phyloP scores from a whole-genome alignment of 1,140 invertebrate genomes.

The Cotesia typhae region DNA sequence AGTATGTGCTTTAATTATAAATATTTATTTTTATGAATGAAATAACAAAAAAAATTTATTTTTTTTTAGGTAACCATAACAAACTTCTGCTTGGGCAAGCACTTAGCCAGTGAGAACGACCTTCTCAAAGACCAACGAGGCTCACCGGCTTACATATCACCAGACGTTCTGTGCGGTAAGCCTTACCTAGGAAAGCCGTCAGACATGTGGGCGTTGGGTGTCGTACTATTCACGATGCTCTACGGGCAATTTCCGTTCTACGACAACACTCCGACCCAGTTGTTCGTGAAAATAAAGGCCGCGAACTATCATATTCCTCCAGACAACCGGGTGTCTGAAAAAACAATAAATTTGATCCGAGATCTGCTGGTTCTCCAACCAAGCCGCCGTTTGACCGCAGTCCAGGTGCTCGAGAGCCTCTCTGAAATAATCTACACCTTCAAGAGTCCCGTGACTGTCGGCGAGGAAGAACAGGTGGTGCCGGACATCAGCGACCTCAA shows the following conservation, averaged over 20 bases:
- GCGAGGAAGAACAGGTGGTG: constrained; percentile 58
- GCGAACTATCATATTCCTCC: constrained; percentile 74
- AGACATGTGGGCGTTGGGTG: constrained; percentile 88
- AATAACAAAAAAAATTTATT: too few relatives aligned
- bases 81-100: constrained; percentile 86
- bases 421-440: constrained; percentile 65
- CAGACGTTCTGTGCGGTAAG: constrained; percentile 82
- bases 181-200: constrained; percentile 81
- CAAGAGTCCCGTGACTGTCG: constrained; percentile 50
- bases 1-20: constrained; percentile 41
- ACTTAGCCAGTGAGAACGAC: constrained; percentile 78
- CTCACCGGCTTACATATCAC: constrained; percentile 86
- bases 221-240: constrained; percentile 85
- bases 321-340: constrained; percentile 69
- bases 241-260: constrained; percentile 91
- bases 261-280: constrained; percentile 77
- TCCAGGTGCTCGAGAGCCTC: constrained; percentile 69
- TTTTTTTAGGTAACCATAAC: constrained; percentile 73
- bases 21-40: constrained; percentile 13
- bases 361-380: constrained; percentile 71
- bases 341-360: constrained; percentile 68
- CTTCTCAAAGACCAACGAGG: constrained; percentile 82
- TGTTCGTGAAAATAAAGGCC: constrained; percentile 82
- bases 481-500: constrained; percentile 55
- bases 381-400: constrained; percentile 67